phyloP scores from a whole-genome alignment of 2,113 vertebrate genomes.

The Diadophis punctatus region DNA sequence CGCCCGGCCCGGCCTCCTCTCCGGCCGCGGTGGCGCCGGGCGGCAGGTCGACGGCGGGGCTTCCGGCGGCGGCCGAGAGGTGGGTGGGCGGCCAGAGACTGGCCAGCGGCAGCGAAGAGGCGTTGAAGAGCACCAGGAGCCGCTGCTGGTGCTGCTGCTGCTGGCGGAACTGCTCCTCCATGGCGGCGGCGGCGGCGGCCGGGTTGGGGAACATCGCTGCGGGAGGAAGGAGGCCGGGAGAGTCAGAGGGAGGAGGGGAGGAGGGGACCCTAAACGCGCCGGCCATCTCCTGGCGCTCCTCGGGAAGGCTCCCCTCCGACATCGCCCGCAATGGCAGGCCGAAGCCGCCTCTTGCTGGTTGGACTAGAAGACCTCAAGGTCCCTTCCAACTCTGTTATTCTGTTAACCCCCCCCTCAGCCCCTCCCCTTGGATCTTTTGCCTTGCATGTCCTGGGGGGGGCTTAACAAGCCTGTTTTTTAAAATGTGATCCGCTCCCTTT shows the following conservation, averaged over 20 bases:
- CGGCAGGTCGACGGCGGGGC: constrained; percentile 72
- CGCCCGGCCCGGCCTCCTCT: constrained; percentile 46
- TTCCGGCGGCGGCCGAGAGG: constrained; percentile 52
- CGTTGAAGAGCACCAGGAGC: constrained; percentile 21
- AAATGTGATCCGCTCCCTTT: background rate
- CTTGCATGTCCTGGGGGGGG: background rate
- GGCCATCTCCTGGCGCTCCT: background rate
- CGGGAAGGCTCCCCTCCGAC: too few species aligned
- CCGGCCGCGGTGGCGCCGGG: background rate
- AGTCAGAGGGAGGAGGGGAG: background rate
- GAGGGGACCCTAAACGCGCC: background rate
- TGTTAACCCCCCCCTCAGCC: background rate
- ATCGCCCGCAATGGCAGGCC: background rate
- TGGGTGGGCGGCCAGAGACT: constrained; percentile 47
- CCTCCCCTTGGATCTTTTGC: background rate
- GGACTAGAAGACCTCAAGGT: background rate
- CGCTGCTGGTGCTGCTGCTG: constrained; percentile 27
- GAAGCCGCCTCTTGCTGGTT: background rate
- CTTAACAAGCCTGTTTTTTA: background rate
- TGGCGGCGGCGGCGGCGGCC: constrained; percentile 45
- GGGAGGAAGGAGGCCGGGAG: constrained; percentile 1
- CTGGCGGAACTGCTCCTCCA: constrained; percentile 18
- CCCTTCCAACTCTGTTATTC: background rate
- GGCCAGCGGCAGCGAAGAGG: background rate
- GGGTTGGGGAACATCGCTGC: constrained; percentile 79